Base-by-base conservation (phyloP, 1,140 invertebrate species). In the Hylaeus volcanicus region DNA sequence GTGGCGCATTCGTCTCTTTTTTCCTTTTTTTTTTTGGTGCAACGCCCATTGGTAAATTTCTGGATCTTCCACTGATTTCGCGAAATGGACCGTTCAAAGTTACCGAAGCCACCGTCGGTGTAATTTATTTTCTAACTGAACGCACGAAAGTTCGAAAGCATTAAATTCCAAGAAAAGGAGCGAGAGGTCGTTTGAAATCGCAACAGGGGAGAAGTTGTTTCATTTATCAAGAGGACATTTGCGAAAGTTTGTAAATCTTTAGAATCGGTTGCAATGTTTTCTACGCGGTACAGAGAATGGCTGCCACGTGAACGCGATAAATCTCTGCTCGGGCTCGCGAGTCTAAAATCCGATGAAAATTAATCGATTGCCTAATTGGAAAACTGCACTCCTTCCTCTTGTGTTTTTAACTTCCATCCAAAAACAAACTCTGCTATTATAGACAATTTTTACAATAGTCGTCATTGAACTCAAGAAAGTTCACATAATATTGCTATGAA, bases 171-270 rank as follows among this genome's bases (percentile, higher is more conserved):
- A 39, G 41, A 51, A 37, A n/a, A 1, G 1, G 8, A 48, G 26
- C 26, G 5, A 48, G 51, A 0, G 14, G 39, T 37, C 51, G 39
- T 11, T 68, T 39, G 45, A 58, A 76, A 69, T 56, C 41, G 45
- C 6, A 1, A 0, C 9, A 15, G 6, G 43, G 26, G 3, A 6
- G 65, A 48, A 51, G 6, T 60, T 69, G 74, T 76, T 76, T 76
- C 64, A 58, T 76, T 60, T 75, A 55, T 66, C 63, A 75, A 75
- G 39, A 56, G 3, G n/a, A 53, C 41, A n/a, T 37, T 48, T 4
- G 37, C 39, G 3, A 56, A 76, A 75, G 61, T 66, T 66, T n/a
- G 41, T 8, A 37, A 64, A 26, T 41, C 37, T 9, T 9, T 53
- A 15, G 26, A 72, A 65, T 55, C 39, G 5, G 5, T 11, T n/a